These are phyloP conservation scores for Rhinoraja longicauda DNA, from an alignment of 2,797 vertebrate species.

Conservation along the genomic window DNA sequence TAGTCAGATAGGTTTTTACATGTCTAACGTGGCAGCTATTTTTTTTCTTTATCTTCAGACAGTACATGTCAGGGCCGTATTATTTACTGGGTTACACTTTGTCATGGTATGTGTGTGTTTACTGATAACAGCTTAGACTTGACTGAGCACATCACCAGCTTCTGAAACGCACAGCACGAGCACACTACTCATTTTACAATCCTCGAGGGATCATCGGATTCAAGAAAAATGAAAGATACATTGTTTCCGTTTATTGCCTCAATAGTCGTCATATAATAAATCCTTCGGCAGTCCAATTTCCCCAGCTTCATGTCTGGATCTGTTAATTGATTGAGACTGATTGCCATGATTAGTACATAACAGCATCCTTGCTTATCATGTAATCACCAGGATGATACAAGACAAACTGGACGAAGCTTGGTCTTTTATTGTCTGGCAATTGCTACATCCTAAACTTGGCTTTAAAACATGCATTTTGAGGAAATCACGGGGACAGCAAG, in stretches of 20 bases:
- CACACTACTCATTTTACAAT: background rate
- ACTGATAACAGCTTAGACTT: slow-evolving; percentile 33
- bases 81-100: slow-evolving; percentile 27
- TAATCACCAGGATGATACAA: background rate
- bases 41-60: slow-evolving; percentile 16
- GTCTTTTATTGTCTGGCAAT: background rate
- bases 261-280: background rate
- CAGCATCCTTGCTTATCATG: background rate
- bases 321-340: slow-evolving; percentile 4
- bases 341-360: background rate
- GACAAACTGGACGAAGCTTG: background rate
- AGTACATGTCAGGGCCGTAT: slow-evolving; percentile 17
- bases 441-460: background rate
- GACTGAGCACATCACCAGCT: slow-evolving; percentile 16
- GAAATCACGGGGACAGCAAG: background rate
- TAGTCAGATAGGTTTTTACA: slow-evolving; percentile 29
- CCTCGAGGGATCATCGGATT: background rate
- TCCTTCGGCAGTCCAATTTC: background rate
- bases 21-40: slow-evolving; percentile 33
- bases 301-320: background rate
- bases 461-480: background rate
- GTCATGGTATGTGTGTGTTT: slow-evolving; percentile 33
- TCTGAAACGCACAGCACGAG: slow-evolving; percentile 5
- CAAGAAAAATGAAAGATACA: background rate
- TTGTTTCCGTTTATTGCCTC: background rate